phyloP scores from a whole-genome alignment of 1,140 invertebrate species.

The Radopholus similis region DNA sequence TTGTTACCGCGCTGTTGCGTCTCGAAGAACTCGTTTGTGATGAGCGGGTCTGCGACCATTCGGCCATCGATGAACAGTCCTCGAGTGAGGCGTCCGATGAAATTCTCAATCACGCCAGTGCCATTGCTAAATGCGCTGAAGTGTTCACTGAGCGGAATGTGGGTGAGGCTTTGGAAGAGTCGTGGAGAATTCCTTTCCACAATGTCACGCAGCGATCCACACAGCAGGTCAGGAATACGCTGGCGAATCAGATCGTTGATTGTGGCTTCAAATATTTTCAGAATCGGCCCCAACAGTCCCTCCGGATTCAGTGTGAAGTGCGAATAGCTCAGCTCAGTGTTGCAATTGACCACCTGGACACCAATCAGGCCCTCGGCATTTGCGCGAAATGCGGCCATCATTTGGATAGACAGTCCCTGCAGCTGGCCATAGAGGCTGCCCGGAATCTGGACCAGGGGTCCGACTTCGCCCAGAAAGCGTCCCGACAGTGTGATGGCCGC shows the following conservation, averaged over 20 bases:
- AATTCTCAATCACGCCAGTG: slow-evolving; percentile 52
- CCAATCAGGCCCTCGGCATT: slow-evolving; percentile 48
- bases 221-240: slow-evolving; percentile 53
- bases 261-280: slow-evolving; percentile 55
- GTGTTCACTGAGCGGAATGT: slow-evolving; percentile 47
- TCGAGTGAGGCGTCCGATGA: slow-evolving; percentile 49
- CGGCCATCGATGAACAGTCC: slow-evolving; percentile 56
- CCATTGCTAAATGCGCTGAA: slow-evolving; percentile 38
- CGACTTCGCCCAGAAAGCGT: slow-evolving; percentile 45
- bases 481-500: slow-evolving; percentile 50
- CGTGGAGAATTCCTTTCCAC: slow-evolving; percentile 56
- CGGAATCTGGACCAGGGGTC: slow-evolving; percentile 47
- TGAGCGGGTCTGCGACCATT: slow-evolving; percentile 50
- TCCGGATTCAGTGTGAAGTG: slow-evolving; percentile 57
- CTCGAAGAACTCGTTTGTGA: slow-evolving; percentile 57
- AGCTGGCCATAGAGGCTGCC: slow-evolving; percentile 35
- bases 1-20: slow-evolving; percentile 54
- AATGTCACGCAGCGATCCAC: slow-evolving; percentile 44
- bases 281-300: slow-evolving; percentile 49
- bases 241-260: slow-evolving; percentile 55
- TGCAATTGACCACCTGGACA: slow-evolving; percentile 52
- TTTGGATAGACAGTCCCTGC: slow-evolving; percentile 32
- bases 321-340: slow-evolving; percentile 43
- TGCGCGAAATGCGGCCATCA: slow-evolving; percentile 44
- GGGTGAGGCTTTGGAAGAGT: slow-evolving; percentile 44